These are phyloP conservation scores for Bombus affinis DNA, from an alignment of 1,140 invertebrate genomes.

Conservation along the genomic window DNA sequence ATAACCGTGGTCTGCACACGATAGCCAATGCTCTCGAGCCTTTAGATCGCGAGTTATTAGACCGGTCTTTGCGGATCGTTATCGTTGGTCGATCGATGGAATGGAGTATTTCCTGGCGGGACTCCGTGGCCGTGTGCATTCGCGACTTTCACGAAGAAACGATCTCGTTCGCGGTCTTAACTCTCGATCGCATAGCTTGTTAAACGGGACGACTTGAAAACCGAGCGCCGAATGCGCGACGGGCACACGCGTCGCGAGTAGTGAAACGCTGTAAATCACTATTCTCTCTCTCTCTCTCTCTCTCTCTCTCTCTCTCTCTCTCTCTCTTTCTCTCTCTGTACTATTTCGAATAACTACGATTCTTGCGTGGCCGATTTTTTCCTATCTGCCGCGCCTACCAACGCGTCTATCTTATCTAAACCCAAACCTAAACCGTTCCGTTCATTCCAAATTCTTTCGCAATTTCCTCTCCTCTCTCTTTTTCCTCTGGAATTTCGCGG, in stretches of 20 bases:
- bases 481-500: not conserved
- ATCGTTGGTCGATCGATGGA: slow-evolving; percentile 51
- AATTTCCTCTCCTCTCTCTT: not conserved
- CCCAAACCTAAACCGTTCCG: not conserved
- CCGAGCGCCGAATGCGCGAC: slow-evolving; percentile 41
- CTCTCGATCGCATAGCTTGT: slow-evolving; percentile 65
- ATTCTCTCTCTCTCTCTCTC: not conserved
- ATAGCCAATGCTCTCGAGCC: slow-evolving; percentile 19
- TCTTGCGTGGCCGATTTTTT: slow-evolving; percentile 30
- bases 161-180: slow-evolving; percentile 67
- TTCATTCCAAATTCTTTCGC: not conserved
- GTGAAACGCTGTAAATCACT: slow-evolving; percentile 58
- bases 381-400: not conserved
- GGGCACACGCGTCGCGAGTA: slow-evolving; percentile 1
- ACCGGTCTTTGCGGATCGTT: slow-evolving; percentile 53
- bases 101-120: slow-evolving; percentile 55
- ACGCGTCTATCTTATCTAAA: slow-evolving; percentile 4
- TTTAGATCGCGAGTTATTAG: slow-evolving; percentile 58
- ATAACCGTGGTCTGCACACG: slow-evolving; percentile 15
- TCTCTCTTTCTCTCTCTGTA: not conserved
- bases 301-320: too few species aligned
- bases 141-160: slow-evolving; percentile 65
- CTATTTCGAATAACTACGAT: slow-evolving; percentile 40
- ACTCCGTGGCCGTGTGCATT: slow-evolving; percentile 24
- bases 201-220: slow-evolving; percentile 59